Conservation (phyloP, 2,113 vertebrate genomes). For the Hemiscyllium ocellatum region DNA sequence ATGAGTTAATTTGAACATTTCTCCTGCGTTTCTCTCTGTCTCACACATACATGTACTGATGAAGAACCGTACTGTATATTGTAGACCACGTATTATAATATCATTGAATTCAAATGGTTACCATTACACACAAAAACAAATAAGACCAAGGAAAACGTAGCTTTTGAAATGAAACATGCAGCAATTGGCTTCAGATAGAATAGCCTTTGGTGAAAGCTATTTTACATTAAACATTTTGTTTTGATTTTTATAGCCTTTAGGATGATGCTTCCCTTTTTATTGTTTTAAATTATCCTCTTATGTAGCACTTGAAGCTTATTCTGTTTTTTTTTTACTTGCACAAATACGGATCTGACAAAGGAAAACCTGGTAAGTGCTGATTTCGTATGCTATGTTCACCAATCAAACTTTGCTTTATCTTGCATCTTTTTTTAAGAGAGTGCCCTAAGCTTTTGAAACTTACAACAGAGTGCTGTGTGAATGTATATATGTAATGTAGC, state of each 20-base stretch:
- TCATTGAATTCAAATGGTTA: background rate
- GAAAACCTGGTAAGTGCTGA: background rate
- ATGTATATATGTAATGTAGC: background rate
- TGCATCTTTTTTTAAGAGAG: background rate
- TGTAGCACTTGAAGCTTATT: background rate
- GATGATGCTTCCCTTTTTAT: background rate
- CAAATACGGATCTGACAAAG: background rate
- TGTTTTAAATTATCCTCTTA: background rate
- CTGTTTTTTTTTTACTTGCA: background rate
- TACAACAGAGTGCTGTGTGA: background rate
- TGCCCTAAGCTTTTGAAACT: background rate
- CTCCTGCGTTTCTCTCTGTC: too few relatives aligned
- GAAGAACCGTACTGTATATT: background rate
- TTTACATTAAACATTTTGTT: background rate
- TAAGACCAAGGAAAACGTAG: background rate
- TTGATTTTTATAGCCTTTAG: too few relatives aligned
- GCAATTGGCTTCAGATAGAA: background rate
- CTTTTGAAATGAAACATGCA: background rate
- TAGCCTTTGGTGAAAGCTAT: background rate
- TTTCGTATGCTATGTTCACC: background rate
- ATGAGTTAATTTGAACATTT: too few relatives aligned
- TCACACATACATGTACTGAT: background rate
- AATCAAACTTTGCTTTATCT: background rate
- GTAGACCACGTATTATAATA: background rate
- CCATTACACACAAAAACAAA: background rate